Evolutionary conservation across 1,140 invertebrate species (phyloP), one percentile per base, ranked within the genome.

Genomic region (Pseudomyrmex gracilis): DNA sequence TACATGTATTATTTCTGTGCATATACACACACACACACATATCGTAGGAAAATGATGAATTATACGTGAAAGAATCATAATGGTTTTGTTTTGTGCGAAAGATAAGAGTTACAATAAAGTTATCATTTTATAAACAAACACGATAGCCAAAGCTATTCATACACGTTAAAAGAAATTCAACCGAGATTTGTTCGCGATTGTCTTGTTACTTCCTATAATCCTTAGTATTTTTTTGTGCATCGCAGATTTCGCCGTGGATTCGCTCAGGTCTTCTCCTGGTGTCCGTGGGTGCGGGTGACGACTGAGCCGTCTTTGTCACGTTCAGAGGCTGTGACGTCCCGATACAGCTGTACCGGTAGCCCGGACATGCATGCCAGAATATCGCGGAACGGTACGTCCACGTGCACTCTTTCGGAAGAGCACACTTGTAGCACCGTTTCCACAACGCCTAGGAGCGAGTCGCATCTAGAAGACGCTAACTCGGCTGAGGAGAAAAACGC

Each of bases 171-270:
- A 34, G 34, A 34, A 34, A 34, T 34, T 34, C 34, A 34, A 34
- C 34, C 1, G 34, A 34, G 34, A 2, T 5, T 34, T 34, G 5
- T 34, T 34, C 5, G 34, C 34, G 34, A 34, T 34, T 34, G 34
- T 5, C 34, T 34, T 34, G 34, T 34, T 34, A 34, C 5, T 34
- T 34, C 0, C 24, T 24, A 24, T 24, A 24, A 24, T 24, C 4
- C 5, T 34, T 34, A 34, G 5, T 34, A 0, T 34, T 34, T 34
- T 34, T 10, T 66, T 67, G 10, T 34, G 9, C 58, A 4, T 94
- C 93, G 20, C 92, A 98, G 98, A 94, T 98, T 98, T 94, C 95
- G 98, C 51, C 95, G 97, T 87, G 98, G 98, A 4, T 98, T 98
- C 93, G 97, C 97, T 85, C 96, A 97, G 91, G 97, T 98, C 90